phyloP scores from a whole-genome alignment of 2,888 invertebrate genomes.

The Tetragonula carbonaria region DNA sequence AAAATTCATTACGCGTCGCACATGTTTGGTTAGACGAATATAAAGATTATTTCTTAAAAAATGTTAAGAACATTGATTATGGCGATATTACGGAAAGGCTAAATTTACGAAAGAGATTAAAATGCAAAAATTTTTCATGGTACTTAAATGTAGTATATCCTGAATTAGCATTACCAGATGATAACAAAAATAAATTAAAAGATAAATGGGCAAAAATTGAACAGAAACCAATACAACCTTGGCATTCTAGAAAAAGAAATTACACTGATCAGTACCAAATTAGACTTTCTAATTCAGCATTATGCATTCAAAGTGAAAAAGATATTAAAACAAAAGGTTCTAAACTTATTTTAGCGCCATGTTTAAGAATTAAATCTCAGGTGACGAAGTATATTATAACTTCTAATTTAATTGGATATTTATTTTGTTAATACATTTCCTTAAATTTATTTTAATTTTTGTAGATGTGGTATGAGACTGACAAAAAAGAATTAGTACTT shows the following conservation, averaged over 20 bases:
- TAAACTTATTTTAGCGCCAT: slow-evolving; percentile 88
- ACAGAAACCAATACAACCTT: slow-evolving; percentile 90
- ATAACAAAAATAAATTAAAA: slow-evolving; percentile 85
- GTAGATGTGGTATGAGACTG: slow-evolving; percentile 94
- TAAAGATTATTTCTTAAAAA: slow-evolving; percentile 92
- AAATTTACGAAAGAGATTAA: slow-evolving; percentile 89
- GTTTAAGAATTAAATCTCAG: slow-evolving; percentile 90
- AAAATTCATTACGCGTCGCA: slow-evolving; percentile 96
- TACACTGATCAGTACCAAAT: slow-evolving; percentile 91
- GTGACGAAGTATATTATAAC: slow-evolving; percentile 81
- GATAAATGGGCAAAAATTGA: slow-evolving; percentile 87
- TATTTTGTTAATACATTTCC: not conserved
- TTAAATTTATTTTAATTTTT: slow-evolving; percentile 13
- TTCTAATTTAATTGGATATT: not conserved
- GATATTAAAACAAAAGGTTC: slow-evolving; percentile 91
- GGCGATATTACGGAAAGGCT: slow-evolving; percentile 93
- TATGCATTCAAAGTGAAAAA: slow-evolving; percentile 92
- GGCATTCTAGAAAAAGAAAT: slow-evolving; percentile 92
- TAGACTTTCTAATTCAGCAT: slow-evolving; percentile 88
- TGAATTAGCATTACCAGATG: slow-evolving; percentile 89
- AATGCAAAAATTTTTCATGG: slow-evolving; percentile 94
- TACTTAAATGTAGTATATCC: slow-evolving; percentile 94
- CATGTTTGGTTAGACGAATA: slow-evolving; percentile 99
- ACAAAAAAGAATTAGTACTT: slow-evolving; percentile 92
- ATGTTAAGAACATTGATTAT: slow-evolving; percentile 87